Base-by-base conservation (phyloP, 2,888 invertebrate species). In the Eilema caniola region DNA sequence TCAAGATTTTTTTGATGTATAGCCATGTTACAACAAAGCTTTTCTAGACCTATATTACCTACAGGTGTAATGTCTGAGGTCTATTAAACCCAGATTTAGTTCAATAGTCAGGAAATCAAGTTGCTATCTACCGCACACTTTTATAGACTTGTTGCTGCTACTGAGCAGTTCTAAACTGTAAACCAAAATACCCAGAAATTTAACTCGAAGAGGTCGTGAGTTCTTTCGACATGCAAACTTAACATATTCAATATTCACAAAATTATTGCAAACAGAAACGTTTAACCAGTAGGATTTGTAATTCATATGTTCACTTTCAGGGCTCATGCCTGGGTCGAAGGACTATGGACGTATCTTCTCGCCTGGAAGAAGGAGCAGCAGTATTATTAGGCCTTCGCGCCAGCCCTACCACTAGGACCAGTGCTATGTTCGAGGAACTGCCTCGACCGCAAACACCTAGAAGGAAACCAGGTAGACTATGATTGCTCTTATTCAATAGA, bases 311-410 rank as follows among this genome's bases (percentile, higher is more conserved):
- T 53, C 14, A 23, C 20, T 16, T 67, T 37, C 74, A 90, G 90
- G 90, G 90, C 11, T 77, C 82, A 2, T 79, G 84, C 0, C 67
- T 83, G 0, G 85, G 87, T 0, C 85, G 86, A 20, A 83, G 84
- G 24, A 74, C 82, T 4, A 68, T 85, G 70, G 86, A 83, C 60
- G 77, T 86, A 24, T 86, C 88, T 0, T 76, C 81, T 0, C 82
- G 81, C 16, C 73, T 87, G 60, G 85, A 86, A 78, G 74, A 84
- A 65, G 81, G 87, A 60, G 82, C 88, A 20, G 84, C 86, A 73
- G 81, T 86, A 2, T 66, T 90, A 66, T 73, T 90, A 12, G 90
- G 89, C 0, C 86, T 90, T 41, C 77, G 83, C 24, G 84, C 87
- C 2, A 79, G 79, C 66, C 80, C 86, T 16, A 76, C 77, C 7